Percentiles rank a stretch among this genome's conserved stretches.
Evolutionary conservation across 2,113 vertebrate species (phyloP).

Genomic region (Thermophis baileyi): DNA sequence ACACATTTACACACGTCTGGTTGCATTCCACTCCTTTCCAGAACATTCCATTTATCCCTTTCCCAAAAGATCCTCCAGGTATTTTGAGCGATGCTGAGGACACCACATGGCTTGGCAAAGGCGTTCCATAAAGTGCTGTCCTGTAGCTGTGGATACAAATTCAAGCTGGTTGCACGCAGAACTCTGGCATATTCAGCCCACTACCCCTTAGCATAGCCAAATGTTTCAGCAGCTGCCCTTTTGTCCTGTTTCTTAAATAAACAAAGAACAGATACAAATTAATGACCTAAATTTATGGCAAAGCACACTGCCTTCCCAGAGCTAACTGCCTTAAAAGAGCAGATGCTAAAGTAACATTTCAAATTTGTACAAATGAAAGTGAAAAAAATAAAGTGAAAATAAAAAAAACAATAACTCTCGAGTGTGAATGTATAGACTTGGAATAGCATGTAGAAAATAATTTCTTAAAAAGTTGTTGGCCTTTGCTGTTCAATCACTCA

Average conservation of each 20-base stretch:
- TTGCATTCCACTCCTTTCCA: conserved; percentile 33
- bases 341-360: conserved; percentile 85
- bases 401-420: not conserved
- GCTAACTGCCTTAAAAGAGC: conserved; percentile 86
- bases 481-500: conserved; percentile 36
- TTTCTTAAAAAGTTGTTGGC: conserved; percentile 51
- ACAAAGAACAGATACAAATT: conserved; percentile 99
- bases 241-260: conserved; percentile 99
- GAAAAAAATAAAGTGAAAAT: not conserved
- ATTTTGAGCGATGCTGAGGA: conserved; percentile 57
- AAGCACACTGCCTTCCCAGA: conserved; percentile 80
- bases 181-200: conserved; percentile 86
- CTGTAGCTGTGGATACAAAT: conserved; percentile 85
- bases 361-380: conserved; percentile 60
- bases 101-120: conserved; percentile 79
- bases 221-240: conserved; percentile 99
- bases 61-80: conserved; percentile 43
- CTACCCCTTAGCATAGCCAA: conserved; percentile 98
- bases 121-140: conserved; percentile 78
- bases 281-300: conserved; percentile 99
- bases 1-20: conserved; percentile 2
- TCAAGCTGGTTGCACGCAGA: conserved; percentile 83
- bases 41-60: conserved; percentile 30
- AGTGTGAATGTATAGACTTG: conserved; percentile 48
- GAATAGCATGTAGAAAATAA: conserved; percentile 60